Evolutionary conservation across 2,113 vertebrate species (phyloP).

Genomic region (Pseudopipra pipra): DNA sequence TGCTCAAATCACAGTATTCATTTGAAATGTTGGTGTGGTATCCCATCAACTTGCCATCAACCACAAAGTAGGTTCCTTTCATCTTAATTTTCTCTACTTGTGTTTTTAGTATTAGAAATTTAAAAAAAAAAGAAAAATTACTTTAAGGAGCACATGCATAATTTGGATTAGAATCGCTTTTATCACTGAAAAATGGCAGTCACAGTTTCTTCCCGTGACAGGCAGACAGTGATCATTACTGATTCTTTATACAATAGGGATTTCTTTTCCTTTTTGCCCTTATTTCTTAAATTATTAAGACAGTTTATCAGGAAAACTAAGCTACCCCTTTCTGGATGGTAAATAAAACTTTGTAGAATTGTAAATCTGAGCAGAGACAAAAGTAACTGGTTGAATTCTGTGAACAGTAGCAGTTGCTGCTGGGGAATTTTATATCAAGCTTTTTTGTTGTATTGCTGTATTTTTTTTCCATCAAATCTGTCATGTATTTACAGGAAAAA

Average conservation of each 20-base stretch:
- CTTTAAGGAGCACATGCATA: neutral
- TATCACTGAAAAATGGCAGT: neutral
- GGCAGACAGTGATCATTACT: neutral
- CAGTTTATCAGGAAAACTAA: neutral
- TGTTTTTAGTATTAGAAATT: neutral
- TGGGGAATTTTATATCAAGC: neutral
- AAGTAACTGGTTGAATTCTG: neutral
- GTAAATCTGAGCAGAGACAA: neutral
- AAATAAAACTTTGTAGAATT: neutral
- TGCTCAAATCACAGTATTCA: neutral
- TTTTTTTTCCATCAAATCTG: neutral
- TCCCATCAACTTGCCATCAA: neutral
- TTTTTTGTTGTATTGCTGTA: neutral
- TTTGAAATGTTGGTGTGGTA: neutral
- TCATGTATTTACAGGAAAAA: neutral
- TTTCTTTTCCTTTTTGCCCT: neutral
- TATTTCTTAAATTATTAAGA: neutral
- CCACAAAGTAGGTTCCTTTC: neutral
- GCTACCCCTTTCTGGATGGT: neutral
- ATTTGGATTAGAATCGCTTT: neutral
- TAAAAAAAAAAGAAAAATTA: neutral
- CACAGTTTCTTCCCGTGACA: fast-evolving
- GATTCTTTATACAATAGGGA: neutral
- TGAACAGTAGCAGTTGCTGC: neutral
- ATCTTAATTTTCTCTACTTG: neutral